Evolutionary conservation across 2,888 invertebrate genomes (phyloP), one percentile per base, ranked within the genome.

Genomic region (Hemaris fuciformis): DNA sequence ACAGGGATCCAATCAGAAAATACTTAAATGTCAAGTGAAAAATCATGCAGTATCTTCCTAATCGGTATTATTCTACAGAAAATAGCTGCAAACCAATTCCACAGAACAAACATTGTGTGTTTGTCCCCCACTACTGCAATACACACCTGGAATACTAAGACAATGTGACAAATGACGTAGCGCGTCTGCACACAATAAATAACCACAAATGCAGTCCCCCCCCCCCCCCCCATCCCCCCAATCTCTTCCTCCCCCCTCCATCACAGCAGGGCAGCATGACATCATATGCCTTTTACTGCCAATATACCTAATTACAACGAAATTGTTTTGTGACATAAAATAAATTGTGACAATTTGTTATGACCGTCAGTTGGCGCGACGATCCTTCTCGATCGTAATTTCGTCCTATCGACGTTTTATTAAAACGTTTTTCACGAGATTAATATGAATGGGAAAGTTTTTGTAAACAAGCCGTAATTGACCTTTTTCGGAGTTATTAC

Each of bases 301-400:
- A 61, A 61, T 62, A 64, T 59, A 63, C 62, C 46, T 72, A 66
- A 75, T 75, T 72, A 62, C 63, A 57, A 68, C 53, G 62, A 61
- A 61, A 62, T 65, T 63, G 65, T 63, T 63, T 67, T 66, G 59
- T 25, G 45, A 48, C 65, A 59, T 65, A 62, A 60, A 63, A 67
- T 63, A 67, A 48, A 66, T 59, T 64, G 62, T 61, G 45, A 61
- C 67, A 57, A 62, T 58, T 59, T 48, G 46, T 53, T 53, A 53
- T 31, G 53, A 31, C 31, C 27, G 57, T 31, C 38, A 38, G 57
- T 57, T 57, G 57, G 22, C 15, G 43, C 45, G 25, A 45, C 48
- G 60, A 60, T 41, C 48, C 60, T 48, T 46, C 48, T 34, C 48
- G 60, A 48, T 60, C 60, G 48, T 53, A 60, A 60, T 15, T 53